Evolutionary conservation across 2,888 invertebrate species (phyloP).

Genomic region (Pseudococcus viburni): DNA sequence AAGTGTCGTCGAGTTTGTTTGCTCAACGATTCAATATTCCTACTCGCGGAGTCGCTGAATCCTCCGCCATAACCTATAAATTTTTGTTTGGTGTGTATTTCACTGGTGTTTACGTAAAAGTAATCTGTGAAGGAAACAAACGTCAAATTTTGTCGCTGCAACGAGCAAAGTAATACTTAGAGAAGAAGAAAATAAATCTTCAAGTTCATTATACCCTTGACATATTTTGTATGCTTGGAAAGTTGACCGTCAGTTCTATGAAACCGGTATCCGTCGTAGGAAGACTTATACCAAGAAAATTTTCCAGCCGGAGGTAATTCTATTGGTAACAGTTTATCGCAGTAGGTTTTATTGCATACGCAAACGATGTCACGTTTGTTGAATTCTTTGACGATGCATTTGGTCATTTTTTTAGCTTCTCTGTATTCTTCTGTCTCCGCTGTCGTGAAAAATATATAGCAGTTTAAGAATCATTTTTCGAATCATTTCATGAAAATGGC

Average conservation of each 20-base stretch:
- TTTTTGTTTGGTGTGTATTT: constrained; percentile 74
- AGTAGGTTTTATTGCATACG: constrained; percentile 34
- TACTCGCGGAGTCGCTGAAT: constrained; percentile 82
- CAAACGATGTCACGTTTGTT: not conserved
- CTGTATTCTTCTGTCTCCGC: not conserved
- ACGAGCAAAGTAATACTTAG: not conserved
- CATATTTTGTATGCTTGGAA: not conserved
- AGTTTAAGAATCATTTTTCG: no score
- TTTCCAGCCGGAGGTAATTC: not conserved
- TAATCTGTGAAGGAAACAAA: not conserved
- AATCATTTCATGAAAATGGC: no score
- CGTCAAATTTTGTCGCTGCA: not conserved
- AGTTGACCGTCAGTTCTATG: not conserved
- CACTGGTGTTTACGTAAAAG: not conserved
- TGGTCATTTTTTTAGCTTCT: not conserved
- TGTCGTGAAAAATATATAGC: no score
- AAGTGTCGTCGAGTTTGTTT: constrained; percentile 73
- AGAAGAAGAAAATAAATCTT: not conserved
- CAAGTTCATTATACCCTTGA: not conserved
- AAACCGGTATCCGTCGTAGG: not conserved
- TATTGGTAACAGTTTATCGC: constrained; percentile 8
- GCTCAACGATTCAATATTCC: constrained; percentile 79
- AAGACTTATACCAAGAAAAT: not conserved
- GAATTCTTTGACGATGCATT: not conserved
- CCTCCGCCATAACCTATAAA: constrained; percentile 91